phyloP scores from a whole-genome alignment of 64 coral and sea anemone species.

The Platygyra sinensis region DNA sequence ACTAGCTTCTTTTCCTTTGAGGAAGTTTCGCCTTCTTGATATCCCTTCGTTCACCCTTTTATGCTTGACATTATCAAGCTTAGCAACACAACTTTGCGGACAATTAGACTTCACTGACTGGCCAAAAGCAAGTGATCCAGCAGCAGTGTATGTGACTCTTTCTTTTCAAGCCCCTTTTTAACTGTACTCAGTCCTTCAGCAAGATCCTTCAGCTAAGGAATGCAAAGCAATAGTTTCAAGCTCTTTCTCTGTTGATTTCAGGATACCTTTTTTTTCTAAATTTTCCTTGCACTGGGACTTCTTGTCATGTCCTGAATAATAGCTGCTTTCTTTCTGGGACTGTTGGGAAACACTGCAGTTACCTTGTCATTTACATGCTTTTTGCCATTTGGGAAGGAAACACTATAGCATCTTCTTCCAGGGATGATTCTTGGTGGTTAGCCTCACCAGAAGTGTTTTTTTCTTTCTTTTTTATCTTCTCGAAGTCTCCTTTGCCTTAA shows the following conservation, averaged over 20 bases:
- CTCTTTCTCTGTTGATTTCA: neutral
- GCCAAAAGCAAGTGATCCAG: constrained; percentile 58
- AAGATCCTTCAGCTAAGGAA: constrained; percentile 22
- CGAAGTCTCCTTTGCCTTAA: constrained; percentile 17
- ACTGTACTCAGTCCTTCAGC: constrained; percentile 41
- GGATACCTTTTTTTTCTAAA: constrained; percentile 32
- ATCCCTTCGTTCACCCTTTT: neutral
- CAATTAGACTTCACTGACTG: constrained; percentile 41
- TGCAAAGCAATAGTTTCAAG: constrained; percentile 2
- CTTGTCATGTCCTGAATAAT: constrained; percentile 24
- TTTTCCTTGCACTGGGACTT: constrained; percentile 22
- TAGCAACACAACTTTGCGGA: constrained; percentile 34
- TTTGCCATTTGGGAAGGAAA: constrained; percentile 10
- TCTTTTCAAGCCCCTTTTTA: constrained; percentile 20
- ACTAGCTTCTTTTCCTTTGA: constrained; percentile 29
- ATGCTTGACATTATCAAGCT: neutral
- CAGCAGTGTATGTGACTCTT: constrained; percentile 44
- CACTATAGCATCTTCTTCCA: neutral
- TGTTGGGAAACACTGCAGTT: constrained; percentile 16
- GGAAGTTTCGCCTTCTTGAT: constrained; percentile 4
- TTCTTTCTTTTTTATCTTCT: constrained; percentile 27
- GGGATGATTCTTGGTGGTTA: too few species aligned
- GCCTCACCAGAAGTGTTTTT: neutral
- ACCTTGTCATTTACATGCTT: constrained; percentile 46
- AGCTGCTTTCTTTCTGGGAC: constrained; percentile 38